Conservation (phyloP, 2,113 vertebrate species). For the Trichomycterus rosablanca region DNA sequence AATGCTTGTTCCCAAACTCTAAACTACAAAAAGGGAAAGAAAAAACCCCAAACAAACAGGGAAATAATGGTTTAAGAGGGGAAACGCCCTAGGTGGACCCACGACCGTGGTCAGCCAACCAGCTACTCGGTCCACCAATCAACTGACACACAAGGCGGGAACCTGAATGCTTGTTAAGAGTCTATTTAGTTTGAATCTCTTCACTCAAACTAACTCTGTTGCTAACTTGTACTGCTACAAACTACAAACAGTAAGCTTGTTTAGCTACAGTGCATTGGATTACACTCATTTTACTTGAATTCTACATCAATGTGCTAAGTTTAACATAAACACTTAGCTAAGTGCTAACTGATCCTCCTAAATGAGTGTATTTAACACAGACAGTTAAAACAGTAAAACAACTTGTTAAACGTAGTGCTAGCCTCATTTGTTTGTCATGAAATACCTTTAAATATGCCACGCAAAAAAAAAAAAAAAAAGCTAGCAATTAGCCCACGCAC, state of each 20-base stretch:
- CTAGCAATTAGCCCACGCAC: too few species aligned
- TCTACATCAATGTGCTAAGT: not conserved
- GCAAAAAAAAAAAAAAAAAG: too few species aligned
- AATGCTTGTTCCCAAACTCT: too few species aligned
- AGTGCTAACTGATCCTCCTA: slow-evolving; percentile 19
- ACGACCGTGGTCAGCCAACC: too few species aligned
- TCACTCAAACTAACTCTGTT: slow-evolving; percentile 1
- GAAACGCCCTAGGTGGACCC: too few species aligned
- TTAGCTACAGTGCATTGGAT: slow-evolving; percentile 17
- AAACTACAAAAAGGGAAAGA: too few species aligned
- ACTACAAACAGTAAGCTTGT: slow-evolving; percentile 3
- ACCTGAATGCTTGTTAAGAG: too few species aligned
- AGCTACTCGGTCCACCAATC: too few species aligned
- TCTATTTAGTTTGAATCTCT: too few species aligned
- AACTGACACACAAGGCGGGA: too few species aligned
- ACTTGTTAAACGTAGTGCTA: slow-evolving; percentile 3
- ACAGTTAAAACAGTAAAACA: slow-evolving; percentile 7
- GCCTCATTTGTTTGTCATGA: not conserved
- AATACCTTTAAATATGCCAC: not conserved
- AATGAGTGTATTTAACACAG: slow-evolving; percentile 5
- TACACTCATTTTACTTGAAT: slow-evolving; percentile 18
- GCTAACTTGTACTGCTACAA: slow-evolving; percentile 3
- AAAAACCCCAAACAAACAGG: too few species aligned
- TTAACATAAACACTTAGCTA: slow-evolving; percentile 3
- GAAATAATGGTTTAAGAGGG: too few species aligned